Evolutionary conservation across 2,888 invertebrate species (phyloP), one percentile per base, ranked within the genome.

Genomic region (Trilocha varians): DNA sequence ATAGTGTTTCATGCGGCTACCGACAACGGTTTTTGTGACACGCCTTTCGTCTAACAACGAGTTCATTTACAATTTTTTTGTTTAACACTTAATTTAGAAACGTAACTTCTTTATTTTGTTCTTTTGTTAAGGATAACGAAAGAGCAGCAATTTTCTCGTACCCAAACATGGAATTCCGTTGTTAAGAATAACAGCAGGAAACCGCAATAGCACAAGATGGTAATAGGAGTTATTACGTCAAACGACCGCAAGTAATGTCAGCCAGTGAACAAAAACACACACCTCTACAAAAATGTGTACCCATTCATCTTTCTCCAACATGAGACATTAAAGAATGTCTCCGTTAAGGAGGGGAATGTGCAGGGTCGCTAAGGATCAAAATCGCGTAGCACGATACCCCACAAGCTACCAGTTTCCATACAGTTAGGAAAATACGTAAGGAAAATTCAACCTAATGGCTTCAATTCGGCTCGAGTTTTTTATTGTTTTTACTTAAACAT

Each of bases 1-100:
- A 84, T 85, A 82, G 78, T 79, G 78, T 85, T 85, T 78, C 84
- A 82, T 72, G 74, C 76, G 77, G 83, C 84, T 83, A 83, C 84
- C 70, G 80, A 79, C 70, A 70, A 78, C 70, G 76, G 62, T 83
- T 85, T 84, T 84, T 84, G 72, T 82, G 76, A 77, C 78, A 76
- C 77, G 72, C 67, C 71, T 75, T 68, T 75, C 72, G 71, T 68
- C 65, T 60, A 60, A 80, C 80, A 79, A 79, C 74, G 75, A 76
- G 73, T 79, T 76, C 71, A 75, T 76, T 52, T 50, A 67, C 78
- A 79, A 72, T 53, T 60, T 70, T 66, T 71, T 68, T 73, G 67
- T 66, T 71, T 71, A 68, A 51, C 62, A 48, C 52, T 67, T 61
- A 58, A 51, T 57, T 53, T 47, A 54, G 55, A 49, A 59, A 48